Evolutionary conservation across 2,797 vertebrate genomes (phyloP).

Genomic region (Schizothorax lantsangensis): DNA sequence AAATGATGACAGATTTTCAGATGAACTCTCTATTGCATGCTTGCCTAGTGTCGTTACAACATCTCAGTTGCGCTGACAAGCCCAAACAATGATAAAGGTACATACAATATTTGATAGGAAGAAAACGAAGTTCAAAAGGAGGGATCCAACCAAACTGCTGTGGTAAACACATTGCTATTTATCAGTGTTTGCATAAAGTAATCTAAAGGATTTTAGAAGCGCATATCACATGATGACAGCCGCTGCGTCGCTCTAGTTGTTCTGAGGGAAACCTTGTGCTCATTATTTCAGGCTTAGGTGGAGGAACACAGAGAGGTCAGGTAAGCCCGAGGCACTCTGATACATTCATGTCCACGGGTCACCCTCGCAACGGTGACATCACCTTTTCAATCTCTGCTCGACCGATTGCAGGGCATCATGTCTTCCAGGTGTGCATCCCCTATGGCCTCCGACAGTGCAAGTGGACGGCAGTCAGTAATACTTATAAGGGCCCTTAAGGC

Average conservation of each 20-base stretch:
- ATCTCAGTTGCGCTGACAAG: not conserved
- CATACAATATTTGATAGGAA: not conserved
- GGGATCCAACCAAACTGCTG: not conserved
- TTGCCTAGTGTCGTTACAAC: constrained; percentile 17
- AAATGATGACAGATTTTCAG: constrained; percentile 12
- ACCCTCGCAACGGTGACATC: constrained; percentile 27
- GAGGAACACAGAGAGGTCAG: constrained; percentile 47
- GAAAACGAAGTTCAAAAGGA: not conserved
- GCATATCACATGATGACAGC: constrained; percentile 49
- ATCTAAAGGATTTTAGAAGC: constrained; percentile 41
- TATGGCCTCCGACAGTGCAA: constrained; percentile 18
- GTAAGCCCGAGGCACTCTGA: not conserved
- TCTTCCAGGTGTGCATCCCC: constrained; percentile 8
- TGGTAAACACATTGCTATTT: not conserved
- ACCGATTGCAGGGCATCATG: constrained; percentile 12
- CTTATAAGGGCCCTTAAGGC: constrained; percentile 48
- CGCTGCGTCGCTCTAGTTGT: not conserved
- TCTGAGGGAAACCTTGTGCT: constrained; percentile 37
- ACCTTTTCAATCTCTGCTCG: constrained; percentile 28
- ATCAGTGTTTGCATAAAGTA: constrained; percentile 29
- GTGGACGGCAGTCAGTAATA: constrained; percentile 33
- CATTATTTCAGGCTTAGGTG: constrained; percentile 48
- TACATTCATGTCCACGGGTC: constrained; percentile 16
- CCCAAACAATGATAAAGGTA: constrained; percentile 14
- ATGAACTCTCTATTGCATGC: not conserved